A percentile compares a stretch with the other conserved stretches of the same genome.
Conservation (phyloP, 2,113 vertebrate species). For the Eulemur rufifrons region DNA sequence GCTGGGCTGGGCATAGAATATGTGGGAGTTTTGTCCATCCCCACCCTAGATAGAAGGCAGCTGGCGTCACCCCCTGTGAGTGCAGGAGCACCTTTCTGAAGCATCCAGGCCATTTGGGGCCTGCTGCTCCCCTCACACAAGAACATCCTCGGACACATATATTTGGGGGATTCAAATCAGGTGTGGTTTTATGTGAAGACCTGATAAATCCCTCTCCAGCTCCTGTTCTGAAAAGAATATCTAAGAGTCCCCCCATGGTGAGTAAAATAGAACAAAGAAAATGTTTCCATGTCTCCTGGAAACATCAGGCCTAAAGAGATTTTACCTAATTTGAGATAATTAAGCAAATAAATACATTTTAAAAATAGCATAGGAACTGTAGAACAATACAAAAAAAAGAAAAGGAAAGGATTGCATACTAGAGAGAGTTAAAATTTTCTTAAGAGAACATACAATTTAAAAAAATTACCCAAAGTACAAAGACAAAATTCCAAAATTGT, state of each 20-base stretch:
- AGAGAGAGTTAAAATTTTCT: not conserved
- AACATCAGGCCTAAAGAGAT: not conserved
- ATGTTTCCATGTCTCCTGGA: not conserved
- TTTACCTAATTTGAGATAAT: not conserved
- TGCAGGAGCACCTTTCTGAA: too few species aligned
- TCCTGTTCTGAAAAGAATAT: not conserved
- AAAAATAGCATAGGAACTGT: not conserved
- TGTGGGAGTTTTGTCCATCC: not conserved
- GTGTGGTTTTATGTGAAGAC: not conserved
- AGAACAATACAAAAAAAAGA: not conserved
- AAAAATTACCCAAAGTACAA: not conserved
- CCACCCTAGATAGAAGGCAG: not conserved
- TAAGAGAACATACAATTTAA: not conserved
- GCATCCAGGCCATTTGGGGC: too few species aligned
- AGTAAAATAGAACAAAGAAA: not conserved
- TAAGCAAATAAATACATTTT: not conserved
- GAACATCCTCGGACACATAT: not conserved
- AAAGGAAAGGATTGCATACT: not conserved
- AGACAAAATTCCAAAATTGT: not conserved
- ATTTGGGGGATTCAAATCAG: not conserved
- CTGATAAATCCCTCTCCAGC: not conserved
- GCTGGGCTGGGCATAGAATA: not conserved
- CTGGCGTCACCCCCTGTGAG: fast-evolving
- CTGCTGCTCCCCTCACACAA: not conserved
- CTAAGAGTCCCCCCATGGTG: not conserved